Percentiles rank a stretch among this genome's conserved stretches.
Evolutionary conservation across 2,113 vertebrate genomes (phyloP).

Genomic region (Chaetops frenatus): DNA sequence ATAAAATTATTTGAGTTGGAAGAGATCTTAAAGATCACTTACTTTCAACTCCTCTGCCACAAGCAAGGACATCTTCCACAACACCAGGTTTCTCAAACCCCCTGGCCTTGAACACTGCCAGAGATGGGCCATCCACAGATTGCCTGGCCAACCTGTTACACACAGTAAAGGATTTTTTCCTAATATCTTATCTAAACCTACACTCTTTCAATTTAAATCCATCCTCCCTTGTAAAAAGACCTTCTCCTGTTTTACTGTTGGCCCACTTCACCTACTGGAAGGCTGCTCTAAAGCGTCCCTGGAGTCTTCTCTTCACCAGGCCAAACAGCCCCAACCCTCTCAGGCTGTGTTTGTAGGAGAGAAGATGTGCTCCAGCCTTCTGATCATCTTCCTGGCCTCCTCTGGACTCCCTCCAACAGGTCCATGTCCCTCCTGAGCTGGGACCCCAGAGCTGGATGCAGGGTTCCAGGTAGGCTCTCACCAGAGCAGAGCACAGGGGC

Average conservation of each 20-base stretch:
- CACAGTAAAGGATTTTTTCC: background rate
- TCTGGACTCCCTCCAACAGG: rapidly evolving
- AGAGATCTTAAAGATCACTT: background rate
- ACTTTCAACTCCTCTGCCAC: background rate
- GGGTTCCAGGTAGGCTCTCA: background rate
- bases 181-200: background rate
- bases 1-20: background rate
- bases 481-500: background rate
- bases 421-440: background rate
- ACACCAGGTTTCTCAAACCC: background rate
- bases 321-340: background rate
- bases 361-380: background rate
- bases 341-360: background rate
- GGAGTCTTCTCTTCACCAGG: background rate
- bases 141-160: background rate
- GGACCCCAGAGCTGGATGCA: background rate
- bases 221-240: background rate
- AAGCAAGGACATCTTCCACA: background rate
- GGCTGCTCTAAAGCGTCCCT: background rate
- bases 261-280: background rate
- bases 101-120: background rate
- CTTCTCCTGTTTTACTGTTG: background rate
- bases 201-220: background rate
- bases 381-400: background rate
- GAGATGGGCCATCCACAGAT: background rate